These are phyloP conservation scores for Thereuonema tuberculata DNA, from an alignment of 1,140 invertebrate species.

Conservation along the genomic window DNA sequence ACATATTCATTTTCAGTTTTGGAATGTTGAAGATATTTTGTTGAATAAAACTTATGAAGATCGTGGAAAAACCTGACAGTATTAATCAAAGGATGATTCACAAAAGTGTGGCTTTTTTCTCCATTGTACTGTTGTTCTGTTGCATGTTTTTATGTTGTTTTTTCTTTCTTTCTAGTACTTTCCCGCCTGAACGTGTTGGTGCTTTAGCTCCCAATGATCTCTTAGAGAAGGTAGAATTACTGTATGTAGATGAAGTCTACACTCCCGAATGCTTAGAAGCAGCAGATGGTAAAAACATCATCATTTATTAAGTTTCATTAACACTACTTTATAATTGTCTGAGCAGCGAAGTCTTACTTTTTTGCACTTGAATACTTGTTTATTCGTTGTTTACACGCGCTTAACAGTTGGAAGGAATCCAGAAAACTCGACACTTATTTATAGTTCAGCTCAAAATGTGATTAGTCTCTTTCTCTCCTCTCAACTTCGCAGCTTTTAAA, in stretches of 20 bases:
- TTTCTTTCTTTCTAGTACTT: slow-evolving; percentile 31
- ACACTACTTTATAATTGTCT: slow-evolving; percentile 43
- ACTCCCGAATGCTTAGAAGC: slow-evolving; percentile 54
- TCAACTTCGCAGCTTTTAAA: no score
- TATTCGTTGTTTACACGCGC: no score
- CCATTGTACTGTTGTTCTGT: background rate
- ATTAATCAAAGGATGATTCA: background rate
- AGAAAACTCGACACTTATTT: no score
- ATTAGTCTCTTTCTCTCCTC: no score
- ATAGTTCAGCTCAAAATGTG: no score
- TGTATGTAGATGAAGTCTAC: slow-evolving; percentile 45
- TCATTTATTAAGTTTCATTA: no score
- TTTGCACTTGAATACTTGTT: no score
- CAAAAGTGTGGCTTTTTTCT: background rate
- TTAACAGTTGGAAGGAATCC: no score
- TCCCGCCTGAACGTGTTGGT: slow-evolving; percentile 39
- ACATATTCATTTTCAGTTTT: no score
- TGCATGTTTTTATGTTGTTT: background rate
- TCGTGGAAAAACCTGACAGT: background rate
- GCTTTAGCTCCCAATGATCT: slow-evolving; percentile 42
- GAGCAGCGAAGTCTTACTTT: no score
- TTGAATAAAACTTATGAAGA: no score
- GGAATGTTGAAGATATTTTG: no score
- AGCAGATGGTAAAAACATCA: background rate
- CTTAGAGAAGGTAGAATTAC: slow-evolving; percentile 44